phyloP scores from a whole-genome alignment of 2,888 invertebrate species.

The Elgonia sp. region DNA sequence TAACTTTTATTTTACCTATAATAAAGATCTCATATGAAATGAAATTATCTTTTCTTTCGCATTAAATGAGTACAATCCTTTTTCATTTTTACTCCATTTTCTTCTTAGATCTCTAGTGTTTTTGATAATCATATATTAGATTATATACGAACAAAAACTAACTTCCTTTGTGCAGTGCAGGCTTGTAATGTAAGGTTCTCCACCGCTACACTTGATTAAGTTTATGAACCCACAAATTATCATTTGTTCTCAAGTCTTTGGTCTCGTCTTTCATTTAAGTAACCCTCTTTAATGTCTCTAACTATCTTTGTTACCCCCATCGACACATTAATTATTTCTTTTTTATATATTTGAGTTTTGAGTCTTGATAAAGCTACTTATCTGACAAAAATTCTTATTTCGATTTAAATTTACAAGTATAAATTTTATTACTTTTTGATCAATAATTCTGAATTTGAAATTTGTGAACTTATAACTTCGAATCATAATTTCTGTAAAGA shows the following conservation, averaged over 20 bases:
- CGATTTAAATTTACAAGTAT: no score
- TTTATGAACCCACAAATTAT: constrained; percentile 41
- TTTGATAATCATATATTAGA: background rate
- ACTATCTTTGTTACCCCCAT: background rate
- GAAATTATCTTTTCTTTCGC: no score
- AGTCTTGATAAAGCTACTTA: background rate
- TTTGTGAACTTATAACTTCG: no score
- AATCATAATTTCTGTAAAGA: background rate
- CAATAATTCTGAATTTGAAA: no score
- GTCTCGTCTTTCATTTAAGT: background rate
- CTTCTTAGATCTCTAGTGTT: no score
- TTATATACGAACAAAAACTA: background rate
- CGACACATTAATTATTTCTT: background rate
- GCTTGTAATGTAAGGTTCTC: background rate
- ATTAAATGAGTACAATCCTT: no score
- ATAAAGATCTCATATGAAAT: no score
- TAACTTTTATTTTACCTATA: no score
- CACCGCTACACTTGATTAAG: constrained; percentile 9
- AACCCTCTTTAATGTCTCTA: constrained; percentile 11
- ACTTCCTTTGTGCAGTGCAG: background rate
- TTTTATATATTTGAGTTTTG: background rate
- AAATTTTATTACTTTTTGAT: no score
- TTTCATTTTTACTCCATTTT: no score
- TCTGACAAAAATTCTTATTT: no score
- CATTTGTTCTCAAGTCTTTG: constrained; percentile 19